Percentiles rank a stretch among this genome's conserved stretches.
These are phyloP conservation scores for Exocentrus adspersus DNA, from an alignment of 2,888 invertebrate species.

Conservation along the genomic window DNA sequence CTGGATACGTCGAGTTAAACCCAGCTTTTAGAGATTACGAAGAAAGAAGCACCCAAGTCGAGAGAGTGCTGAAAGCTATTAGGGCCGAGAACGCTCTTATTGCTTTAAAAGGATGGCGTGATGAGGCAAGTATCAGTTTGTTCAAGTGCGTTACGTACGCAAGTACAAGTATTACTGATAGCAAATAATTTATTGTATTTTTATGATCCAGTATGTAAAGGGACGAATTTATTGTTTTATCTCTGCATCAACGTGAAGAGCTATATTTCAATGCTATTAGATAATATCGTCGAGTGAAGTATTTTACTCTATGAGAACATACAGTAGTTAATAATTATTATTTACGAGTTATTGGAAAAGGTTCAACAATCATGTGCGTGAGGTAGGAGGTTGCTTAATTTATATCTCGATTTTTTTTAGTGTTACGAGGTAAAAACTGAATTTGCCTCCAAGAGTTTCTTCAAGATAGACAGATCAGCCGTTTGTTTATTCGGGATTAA, in stretches of 20 bases:
- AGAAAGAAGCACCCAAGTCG: constrained; percentile 81
- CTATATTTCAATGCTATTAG: no score
- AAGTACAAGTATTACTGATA: background rate
- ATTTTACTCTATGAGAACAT: no score
- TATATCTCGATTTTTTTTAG: constrained; percentile 63
- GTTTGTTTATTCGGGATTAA: constrained; percentile 93
- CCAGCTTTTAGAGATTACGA: constrained; percentile 88
- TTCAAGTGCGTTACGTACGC: background rate
- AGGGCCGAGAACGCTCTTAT: constrained; percentile 79
- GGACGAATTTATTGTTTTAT: no score
- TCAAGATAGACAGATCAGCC: constrained; percentile 91
- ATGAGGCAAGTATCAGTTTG: constrained; percentile 80
- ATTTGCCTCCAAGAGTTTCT: constrained; percentile 70
- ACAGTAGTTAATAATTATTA: no score
- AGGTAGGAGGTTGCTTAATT: no score
- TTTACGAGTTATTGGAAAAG: no score
- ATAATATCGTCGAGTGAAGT: no score
- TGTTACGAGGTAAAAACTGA: constrained; percentile 90
- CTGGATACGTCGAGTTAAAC: constrained; percentile 82
- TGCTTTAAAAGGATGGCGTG: constrained; percentile 90
- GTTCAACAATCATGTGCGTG: no score
- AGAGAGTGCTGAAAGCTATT: constrained; percentile 81
- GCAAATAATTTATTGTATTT: background rate
- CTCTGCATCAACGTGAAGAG: no score
- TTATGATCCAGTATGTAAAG: background rate